Conservation (phyloP, 2,113 vertebrate species). For the Corythaixoides concolor region DNA sequence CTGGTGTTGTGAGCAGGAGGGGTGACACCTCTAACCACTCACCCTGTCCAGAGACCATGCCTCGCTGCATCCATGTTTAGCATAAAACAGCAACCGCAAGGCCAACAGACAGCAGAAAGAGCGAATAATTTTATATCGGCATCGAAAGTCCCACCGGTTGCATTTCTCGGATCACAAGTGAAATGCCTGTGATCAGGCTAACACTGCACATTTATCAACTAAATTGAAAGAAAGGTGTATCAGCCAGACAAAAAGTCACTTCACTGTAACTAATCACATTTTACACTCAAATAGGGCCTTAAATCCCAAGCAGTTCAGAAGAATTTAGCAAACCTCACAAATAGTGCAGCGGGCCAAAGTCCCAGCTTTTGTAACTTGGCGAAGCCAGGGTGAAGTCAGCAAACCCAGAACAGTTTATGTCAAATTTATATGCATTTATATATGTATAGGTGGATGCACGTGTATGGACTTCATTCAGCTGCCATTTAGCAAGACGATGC, state of each 20-base stretch:
- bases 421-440: not conserved
- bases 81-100: not conserved
- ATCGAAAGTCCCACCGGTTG: not conserved
- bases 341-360: not conserved
- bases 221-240: conserved; percentile 36
- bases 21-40: not conserved
- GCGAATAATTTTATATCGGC: not conserved
- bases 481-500: not conserved
- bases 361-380: not conserved
- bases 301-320: not conserved
- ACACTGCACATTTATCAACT: not conserved
- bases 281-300: not conserved
- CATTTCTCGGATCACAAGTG: not conserved
- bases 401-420: not conserved
- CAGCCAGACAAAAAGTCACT: conserved; percentile 26
- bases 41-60: fast-evolving
- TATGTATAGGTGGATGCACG: not conserved
- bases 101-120: not conserved
- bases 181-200: not conserved
- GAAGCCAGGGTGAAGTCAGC: not conserved
- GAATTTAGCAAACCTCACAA: not conserved
- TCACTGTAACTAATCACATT: not conserved
- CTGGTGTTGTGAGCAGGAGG: fast-evolving
- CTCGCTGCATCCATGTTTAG: too few species aligned
- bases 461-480: not conserved